Evolutionary conservation across 92 coral and sea anemone species (phyloP).

Genomic region (Desmophyllum pertusum): DNA sequence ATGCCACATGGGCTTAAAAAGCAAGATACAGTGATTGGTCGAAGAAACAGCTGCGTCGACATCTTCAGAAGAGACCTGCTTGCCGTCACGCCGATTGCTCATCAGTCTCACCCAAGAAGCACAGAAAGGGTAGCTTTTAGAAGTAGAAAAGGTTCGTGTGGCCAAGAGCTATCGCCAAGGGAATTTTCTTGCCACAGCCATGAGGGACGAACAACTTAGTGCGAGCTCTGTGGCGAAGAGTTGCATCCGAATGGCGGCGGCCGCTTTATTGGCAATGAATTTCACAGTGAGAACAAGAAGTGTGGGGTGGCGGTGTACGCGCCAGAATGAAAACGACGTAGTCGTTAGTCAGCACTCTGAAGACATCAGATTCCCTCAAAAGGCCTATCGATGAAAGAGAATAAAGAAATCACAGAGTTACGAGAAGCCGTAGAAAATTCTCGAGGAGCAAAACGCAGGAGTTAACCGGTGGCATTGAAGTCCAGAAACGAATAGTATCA

Average conservation of each 20-base stretch:
- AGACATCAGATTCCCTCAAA: neutral
- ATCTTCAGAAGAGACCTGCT: neutral
- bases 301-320: neutral
- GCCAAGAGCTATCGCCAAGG: neutral
- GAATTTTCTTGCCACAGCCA: neutral
- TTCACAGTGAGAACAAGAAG: neutral
- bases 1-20: neutral
- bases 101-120: neutral
- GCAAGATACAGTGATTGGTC: neutral
- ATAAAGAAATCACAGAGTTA: conserved; percentile 41
- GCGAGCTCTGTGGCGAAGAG: neutral
- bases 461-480: conserved; percentile 24
- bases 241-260: neutral
- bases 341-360: neutral
- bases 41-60: neutral
- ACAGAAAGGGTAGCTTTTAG: neutral
- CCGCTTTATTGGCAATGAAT: neutral
- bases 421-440: conserved; percentile 11
- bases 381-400: conserved; percentile 21
- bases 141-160: neutral
- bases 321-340: neutral
- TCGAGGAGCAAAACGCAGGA: conserved; percentile 52
- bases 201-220: neutral
- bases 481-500: conserved; percentile 48
- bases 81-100: neutral